phyloP scores from a whole-genome alignment of 2,797 vertebrate genomes.

The Sorex maritimensis region DNA sequence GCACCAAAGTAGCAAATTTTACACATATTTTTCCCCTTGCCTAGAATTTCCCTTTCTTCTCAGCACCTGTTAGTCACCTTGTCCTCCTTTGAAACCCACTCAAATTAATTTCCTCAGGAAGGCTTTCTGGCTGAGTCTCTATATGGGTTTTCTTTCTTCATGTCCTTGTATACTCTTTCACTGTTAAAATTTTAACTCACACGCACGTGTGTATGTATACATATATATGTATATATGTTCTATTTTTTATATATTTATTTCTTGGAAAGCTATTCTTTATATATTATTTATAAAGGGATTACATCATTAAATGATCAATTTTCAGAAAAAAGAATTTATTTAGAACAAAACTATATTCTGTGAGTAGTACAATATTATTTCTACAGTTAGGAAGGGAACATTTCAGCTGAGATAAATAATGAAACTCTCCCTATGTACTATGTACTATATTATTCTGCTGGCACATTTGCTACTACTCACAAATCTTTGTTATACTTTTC shows the following conservation, averaged over 20 bases:
- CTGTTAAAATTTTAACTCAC: conserved; percentile 28
- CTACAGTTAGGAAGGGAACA: conserved; percentile 25
- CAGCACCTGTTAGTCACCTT: neutral
- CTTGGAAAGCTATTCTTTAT: neutral
- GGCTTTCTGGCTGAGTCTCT: neutral
- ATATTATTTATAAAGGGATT: neutral
- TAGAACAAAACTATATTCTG: conserved; percentile 36
- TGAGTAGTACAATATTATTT: neutral
- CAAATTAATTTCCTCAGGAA: conserved; percentile 61
- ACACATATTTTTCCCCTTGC: neutral
- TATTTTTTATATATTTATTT: neutral
- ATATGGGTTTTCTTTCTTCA: conserved; percentile 59
- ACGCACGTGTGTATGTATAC: too few relatives aligned
- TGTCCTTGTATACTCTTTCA: conserved; percentile 21
- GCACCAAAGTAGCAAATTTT: neutral
- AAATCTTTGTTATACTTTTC: conserved; percentile 1
- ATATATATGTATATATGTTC: too few relatives aligned
- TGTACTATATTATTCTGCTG: neutral
- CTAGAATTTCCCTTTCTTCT: neutral
- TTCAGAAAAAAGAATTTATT: conserved; percentile 1
- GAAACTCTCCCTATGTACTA: neutral
- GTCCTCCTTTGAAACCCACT: conserved; percentile 20
- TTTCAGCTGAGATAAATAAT: neutral
- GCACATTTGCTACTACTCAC: neutral
- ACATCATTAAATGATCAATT: conserved; percentile 8